Percentiles rank a stretch among this genome's conserved stretches.
These are phyloP conservation scores for Syrista parreyssii DNA, from an alignment of 2,888 invertebrate species.

Conservation along the genomic window DNA sequence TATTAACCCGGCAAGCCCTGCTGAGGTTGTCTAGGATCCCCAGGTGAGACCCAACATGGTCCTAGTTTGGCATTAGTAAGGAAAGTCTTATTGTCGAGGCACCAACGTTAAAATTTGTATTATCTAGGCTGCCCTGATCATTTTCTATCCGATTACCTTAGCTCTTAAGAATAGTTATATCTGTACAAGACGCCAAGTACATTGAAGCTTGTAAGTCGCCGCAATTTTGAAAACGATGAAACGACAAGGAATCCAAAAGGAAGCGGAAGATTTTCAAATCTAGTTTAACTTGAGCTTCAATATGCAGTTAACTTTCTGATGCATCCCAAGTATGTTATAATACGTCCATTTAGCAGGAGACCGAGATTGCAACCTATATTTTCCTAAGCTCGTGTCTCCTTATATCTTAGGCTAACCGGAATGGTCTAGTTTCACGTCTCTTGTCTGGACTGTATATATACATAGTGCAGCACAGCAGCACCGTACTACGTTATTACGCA, in stretches of 20 bases:
- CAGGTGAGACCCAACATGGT: no score
- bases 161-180: not conserved
- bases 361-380: conserved; percentile 48
- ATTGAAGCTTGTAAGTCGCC: no score
- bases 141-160: not conserved
- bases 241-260: not conserved
- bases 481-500: not conserved
- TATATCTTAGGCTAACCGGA: conserved; percentile 27
- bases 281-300: conserved; percentile 37
- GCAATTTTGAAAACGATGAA: not conserved
- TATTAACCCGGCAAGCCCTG: no score
- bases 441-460: conserved; percentile 15
- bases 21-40: no score
- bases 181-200: not conserved
- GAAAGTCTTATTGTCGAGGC: no score
- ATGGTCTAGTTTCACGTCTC: conserved; percentile 14
- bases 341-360: conserved; percentile 35
- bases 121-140: no score
- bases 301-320: conserved; percentile 42
- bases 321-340: conserved; percentile 29
- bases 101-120: no score
- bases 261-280: conserved; percentile 17
- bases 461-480: not conserved
- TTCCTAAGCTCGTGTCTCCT: conserved; percentile 37
- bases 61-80: no score